phyloP scores from a whole-genome alignment of 2,888 invertebrate genomes.

The Harpalus rubripes region DNA sequence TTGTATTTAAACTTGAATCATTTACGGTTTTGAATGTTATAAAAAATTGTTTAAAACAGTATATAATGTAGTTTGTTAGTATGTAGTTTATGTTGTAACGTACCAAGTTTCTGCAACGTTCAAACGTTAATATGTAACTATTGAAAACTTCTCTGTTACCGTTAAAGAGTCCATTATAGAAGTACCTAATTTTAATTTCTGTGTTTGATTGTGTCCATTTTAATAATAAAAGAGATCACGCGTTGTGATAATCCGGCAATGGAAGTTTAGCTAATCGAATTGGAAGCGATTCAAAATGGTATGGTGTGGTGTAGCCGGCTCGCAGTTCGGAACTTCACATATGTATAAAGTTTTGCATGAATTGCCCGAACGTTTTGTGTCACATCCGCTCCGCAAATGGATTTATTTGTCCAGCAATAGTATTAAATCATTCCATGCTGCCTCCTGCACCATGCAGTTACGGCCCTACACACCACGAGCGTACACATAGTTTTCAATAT shows the following conservation, averaged over 20 bases:
- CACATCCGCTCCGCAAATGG: conserved; percentile 65
- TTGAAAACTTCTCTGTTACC: not conserved
- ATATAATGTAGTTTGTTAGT: no score
- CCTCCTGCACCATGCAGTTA: conserved; percentile 29
- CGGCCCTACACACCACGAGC: not conserved
- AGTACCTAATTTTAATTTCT: not conserved
- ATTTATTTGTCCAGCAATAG: conserved; percentile 66
- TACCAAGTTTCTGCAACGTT: no score
- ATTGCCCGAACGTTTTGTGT: conserved; percentile 64
- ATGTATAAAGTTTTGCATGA: conserved; percentile 66
- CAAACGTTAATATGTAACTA: not conserved
- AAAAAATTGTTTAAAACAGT: no score
- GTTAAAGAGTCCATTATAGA: not conserved
- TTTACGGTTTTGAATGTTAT: no score
- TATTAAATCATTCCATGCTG: conserved; percentile 64
- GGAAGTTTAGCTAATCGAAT: conserved; percentile 66
- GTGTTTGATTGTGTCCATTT: conserved; percentile 55
- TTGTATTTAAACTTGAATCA: no score
- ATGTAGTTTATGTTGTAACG: no score
- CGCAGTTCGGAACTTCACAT: conserved; percentile 50
- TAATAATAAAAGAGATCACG: conserved; percentile 65
- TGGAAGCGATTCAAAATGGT: conserved; percentile 64
- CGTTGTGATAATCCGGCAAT: conserved; percentile 61
- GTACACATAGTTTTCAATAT: not conserved
- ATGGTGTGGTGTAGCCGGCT: not conserved